phyloP scores from a whole-genome alignment of 2,888 invertebrate species.

The Eulithis prunata region DNA sequence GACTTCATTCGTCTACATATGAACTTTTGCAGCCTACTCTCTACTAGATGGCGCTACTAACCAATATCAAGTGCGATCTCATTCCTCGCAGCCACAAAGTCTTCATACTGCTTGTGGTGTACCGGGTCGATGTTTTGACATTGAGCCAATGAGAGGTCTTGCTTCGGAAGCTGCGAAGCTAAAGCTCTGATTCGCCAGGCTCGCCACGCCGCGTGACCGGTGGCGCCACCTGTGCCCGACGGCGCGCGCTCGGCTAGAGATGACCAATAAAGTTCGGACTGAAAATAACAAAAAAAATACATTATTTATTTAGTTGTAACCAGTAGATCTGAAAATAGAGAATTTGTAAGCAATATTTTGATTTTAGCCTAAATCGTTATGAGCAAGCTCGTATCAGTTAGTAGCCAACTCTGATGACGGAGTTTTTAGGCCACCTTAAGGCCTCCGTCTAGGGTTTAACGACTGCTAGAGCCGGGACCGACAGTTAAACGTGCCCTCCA shows the following conservation, averaged over 20 bases:
- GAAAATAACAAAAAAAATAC: constrained; percentile 47
- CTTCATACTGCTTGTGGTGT: constrained; percentile 93
- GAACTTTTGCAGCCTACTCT: constrained; percentile 23
- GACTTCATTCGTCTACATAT: background rate
- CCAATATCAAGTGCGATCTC: constrained; percentile 98
- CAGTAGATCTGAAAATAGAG: background rate
- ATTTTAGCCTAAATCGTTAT: too few relatives aligned
- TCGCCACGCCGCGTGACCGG: constrained; percentile 73
- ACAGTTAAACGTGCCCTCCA: too few relatives aligned
- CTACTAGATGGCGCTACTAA: constrained; percentile 63
- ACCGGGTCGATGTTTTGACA: constrained; percentile 93
- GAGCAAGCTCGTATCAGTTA: too few relatives aligned
- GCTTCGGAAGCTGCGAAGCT: constrained; percentile 95
- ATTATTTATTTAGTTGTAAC: background rate
- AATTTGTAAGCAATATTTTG: too few relatives aligned
- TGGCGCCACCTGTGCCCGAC: constrained; percentile 68
- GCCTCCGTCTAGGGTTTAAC: too few relatives aligned
- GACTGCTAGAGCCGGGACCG: too few relatives aligned
- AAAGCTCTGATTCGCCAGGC: constrained; percentile 84
- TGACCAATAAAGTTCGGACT: constrained; percentile 97
- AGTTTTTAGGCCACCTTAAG: too few relatives aligned
- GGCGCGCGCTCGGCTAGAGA: constrained; percentile 90
- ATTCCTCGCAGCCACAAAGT: constrained; percentile 97
- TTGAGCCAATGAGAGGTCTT: constrained; percentile 95
- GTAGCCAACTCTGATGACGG: too few relatives aligned